Percentiles rank a stretch among this genome's conserved stretches.
phyloP scores from a whole-genome alignment of 2,113 vertebrate species.

The Phainopepla nitens region DNA sequence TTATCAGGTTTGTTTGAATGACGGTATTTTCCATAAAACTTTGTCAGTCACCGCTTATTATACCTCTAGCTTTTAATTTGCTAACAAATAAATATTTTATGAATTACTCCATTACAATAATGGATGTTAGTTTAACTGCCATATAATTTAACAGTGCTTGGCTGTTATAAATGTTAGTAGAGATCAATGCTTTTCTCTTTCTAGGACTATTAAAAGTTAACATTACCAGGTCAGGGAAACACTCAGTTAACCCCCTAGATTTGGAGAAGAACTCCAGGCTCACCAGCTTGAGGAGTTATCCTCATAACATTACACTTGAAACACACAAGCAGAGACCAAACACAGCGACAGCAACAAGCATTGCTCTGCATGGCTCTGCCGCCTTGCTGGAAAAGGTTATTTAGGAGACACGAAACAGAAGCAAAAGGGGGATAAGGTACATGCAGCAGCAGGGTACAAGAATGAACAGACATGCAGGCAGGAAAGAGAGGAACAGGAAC shows the following conservation, averaged over 20 bases:
- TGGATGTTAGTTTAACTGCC: conserved; percentile 20
- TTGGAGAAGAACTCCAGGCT: not conserved
- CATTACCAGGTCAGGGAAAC: not conserved
- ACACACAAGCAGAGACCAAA: not conserved
- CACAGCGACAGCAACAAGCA: not conserved
- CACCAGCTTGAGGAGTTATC: not conserved
- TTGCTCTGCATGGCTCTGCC: not conserved
- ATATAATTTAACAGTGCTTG: not conserved
- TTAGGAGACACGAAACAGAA: not conserved
- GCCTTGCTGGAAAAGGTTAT: not conserved
- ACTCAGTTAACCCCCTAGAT: not conserved
- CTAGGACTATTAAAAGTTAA: not conserved
- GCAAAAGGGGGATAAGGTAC: not conserved
- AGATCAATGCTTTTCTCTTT: not conserved
- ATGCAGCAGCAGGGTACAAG: not conserved
- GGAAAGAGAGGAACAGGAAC: not conserved
- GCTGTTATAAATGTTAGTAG: not conserved
- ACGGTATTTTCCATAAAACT: conserved; percentile 4
- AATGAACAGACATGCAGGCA: rapidly evolving
- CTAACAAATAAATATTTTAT: conserved; percentile 42
- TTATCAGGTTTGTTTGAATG: not conserved
- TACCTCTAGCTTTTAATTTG: conserved; percentile 20
- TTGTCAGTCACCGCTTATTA: not conserved
- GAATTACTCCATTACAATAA: conserved; percentile 36
- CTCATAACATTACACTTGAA: not conserved